A percentile compares a stretch with the other conserved stretches of the same genome.
Evolutionary conservation across 1,140 invertebrate species (phyloP).

Genomic region (Drosophila rufa): DNA sequence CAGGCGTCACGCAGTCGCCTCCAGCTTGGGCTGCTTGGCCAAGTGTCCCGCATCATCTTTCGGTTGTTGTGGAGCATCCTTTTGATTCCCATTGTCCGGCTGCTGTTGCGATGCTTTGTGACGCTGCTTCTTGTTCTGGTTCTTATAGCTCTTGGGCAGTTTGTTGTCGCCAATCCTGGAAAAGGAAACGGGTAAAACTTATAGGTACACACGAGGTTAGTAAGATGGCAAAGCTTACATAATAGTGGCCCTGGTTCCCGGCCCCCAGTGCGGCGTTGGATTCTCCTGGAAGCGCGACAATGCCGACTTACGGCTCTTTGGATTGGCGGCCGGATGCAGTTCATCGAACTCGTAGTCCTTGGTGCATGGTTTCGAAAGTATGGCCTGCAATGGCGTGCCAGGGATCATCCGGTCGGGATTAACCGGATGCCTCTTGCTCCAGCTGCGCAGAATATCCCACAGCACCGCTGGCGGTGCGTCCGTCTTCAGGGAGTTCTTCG

Average conservation of each 20-base stretch:
- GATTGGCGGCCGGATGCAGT: conserved; percentile 91
- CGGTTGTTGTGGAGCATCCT: background rate
- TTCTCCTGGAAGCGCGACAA: conserved; percentile 94
- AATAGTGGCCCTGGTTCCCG: conserved; percentile 90
- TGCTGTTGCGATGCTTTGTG: conserved; percentile 55
- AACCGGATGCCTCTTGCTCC: conserved; percentile 90
- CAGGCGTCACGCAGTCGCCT: conserved; percentile 48
- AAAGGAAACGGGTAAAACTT: conserved; percentile 18
- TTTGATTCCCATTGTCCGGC: conserved; percentile 1
- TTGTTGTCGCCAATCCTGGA: conserved; percentile 87
- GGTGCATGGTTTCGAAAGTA: conserved; percentile 86
- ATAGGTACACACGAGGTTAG: background rate
- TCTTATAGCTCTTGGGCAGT: conserved; percentile 87
- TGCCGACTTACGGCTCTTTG: conserved; percentile 90
- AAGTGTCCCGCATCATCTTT: conserved; percentile 18
- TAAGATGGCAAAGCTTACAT: conserved; percentile 87
- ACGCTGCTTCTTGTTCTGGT: conserved; percentile 87
- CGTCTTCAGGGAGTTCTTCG: conserved; percentile 96
- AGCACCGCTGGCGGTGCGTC: conserved; percentile 94
- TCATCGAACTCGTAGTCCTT: conserved; percentile 88
- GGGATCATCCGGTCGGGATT: conserved; percentile 86
- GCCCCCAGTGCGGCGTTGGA: conserved; percentile 95
- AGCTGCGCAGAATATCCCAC: conserved; percentile 96
- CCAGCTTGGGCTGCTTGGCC: conserved; percentile 59
- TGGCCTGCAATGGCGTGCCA: conserved; percentile 86